Evolutionary conservation across 1,140 invertebrate genomes (phyloP), one percentile per base, ranked within the genome.

Genomic region (Diachasmimorpha longicaudata): DNA sequence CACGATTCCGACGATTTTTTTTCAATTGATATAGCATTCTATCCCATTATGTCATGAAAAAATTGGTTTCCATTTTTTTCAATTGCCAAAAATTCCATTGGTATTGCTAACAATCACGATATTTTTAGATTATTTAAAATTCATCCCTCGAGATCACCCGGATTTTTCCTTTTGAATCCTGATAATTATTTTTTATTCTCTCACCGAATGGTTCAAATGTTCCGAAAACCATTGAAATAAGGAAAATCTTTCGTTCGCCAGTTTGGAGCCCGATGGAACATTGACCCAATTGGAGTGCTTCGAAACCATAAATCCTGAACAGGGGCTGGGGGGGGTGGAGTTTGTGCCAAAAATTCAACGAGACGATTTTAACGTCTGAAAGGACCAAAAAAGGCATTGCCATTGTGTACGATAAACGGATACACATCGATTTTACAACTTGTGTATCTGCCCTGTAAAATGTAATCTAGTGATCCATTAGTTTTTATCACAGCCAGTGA

Each of bases 341-440:
- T 68, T 66, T 31, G 25, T 66, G 66, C 66, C 66, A 68, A 68
- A 68, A 68, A 68, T 68, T 68, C 66, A 68, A 68, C 66, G 66
- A 68, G 25, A n/a, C 66, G 25, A 68, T 68, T 68, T 39, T 68
- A 25, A 9, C 4, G 23, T 25, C 23, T 63, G 23, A 63, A 25
- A 23, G 23, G 21, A 25, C 19, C 16, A 63, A 63, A 63, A 31
- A 63, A 21, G 14, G 13, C 39, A 42, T 9, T 52, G 48, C 48
- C 4, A 16, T 52, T 16, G 48, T 52, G 48, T 16, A 52, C 48
- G 48, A 52, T 52, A 52, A 52, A n/a, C 48, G 48, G 48, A 52
- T 52, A 16, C 48, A 52, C 48, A 14, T 52, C 48, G 16, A 52
- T 52, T 52, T 52, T 52, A 52, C 48, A 52, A 19, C n/a, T 19